Conservation (phyloP, 2,797 vertebrate genomes). For the Telmatherina bonti region DNA sequence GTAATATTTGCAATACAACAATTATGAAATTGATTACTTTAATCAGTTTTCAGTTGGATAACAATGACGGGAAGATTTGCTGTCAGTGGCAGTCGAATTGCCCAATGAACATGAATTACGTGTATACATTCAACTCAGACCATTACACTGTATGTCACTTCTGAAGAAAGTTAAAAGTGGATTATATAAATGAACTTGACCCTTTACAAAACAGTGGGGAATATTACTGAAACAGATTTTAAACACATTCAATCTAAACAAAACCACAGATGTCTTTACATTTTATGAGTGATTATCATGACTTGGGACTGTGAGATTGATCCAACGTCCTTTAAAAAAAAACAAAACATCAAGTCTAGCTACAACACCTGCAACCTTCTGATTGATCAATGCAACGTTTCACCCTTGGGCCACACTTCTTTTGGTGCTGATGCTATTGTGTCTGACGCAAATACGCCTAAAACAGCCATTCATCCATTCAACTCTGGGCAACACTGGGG, state of each 20-base stretch:
- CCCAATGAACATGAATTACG: no score
- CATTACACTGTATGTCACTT: no score
- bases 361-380: conserved; percentile 1
- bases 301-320: background rate
- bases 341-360: background rate
- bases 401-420: conserved; percentile 11
- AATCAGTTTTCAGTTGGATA: no score
- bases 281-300: background rate
- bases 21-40: background rate
- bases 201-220: no score
- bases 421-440: conserved; percentile 32
- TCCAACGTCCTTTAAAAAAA: background rate
- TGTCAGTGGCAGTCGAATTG: no score
- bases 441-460: conserved; percentile 37
- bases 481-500: conserved; percentile 54
- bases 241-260: no score
- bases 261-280: background rate
- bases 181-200: no score
- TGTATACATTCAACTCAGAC: no score
- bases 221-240: no score
- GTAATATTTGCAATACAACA: no score
- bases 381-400: conserved; percentile 3
- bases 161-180: no score
- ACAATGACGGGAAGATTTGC: no score
- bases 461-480: conserved; percentile 48